Evolutionary conservation across 2,113 vertebrate genomes (phyloP), one percentile per base, ranked within the genome.

Genomic region (Microtus richardsoni): DNA sequence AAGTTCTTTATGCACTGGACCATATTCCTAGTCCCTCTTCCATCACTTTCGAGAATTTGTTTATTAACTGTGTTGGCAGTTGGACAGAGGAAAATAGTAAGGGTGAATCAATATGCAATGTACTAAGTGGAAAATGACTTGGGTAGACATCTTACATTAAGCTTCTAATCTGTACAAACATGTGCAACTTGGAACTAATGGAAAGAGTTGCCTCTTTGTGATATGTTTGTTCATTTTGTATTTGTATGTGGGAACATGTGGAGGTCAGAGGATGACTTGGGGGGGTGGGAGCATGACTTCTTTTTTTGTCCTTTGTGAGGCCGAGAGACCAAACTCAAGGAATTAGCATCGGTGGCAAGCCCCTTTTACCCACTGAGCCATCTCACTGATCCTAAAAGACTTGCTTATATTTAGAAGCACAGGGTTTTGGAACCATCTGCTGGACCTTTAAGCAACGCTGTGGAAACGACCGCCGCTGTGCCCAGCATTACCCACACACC

Each of bases 121-220:
- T 30, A 3, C 60, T 14, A 78, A 62, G 41, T 74, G 58, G 60
- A 10, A 74, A 47, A 66, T 93, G 44, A 16, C 68, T n/a, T 4
- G 47, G 68, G 49, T 91, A 66, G 62, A 52, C 75, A 93, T 85
- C 94, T 91, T 87, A 87, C 26, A 19, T 73, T 86, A 74, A 68
- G 24, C 39, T 84, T 62, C 19, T 73, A 11, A 58, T 85, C 58
- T 85, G 36, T 82, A 17, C 1, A 47, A 9, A 60, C 5, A 24
- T 12, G 30, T 0, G 24, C 62, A 77, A 24, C 83, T 73, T 79
- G 44, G 54, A 36, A 66, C 0, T 47, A 75, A 58, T 24, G 49
- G 36, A 64, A 84, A 89, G 16, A 24, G 30, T 49, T 70, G 16
- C 28, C 11, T n/a, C 19, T 49, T 36, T 49, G 0, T 86, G 36